These are phyloP conservation scores for Pinctada fucata DNA, from an alignment of 2,888 invertebrate genomes.

Conservation along the genomic window DNA sequence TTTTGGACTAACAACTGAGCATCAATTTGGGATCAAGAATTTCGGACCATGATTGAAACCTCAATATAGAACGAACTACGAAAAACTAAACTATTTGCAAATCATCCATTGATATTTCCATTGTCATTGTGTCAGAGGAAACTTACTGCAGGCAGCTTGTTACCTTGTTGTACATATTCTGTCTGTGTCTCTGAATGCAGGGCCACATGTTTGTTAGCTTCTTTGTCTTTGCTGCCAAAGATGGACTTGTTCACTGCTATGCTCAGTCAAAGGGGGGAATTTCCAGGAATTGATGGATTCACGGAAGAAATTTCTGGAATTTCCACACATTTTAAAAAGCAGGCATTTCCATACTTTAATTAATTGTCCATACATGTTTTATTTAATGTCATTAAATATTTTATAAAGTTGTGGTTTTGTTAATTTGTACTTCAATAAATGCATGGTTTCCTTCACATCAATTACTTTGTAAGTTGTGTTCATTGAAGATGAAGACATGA, in stretches of 20 bases:
- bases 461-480: no score
- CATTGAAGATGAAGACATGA: no score
- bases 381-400: slow-evolving; percentile 31
- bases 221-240: neutral
- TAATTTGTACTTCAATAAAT: neutral
- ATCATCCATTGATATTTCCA: neutral
- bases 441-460: neutral
- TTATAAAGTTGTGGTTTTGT: slow-evolving; percentile 1
- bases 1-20: slow-evolving; percentile 3
- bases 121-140: neutral
- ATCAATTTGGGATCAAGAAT: slow-evolving; percentile 31
- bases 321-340: neutral
- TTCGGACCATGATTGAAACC: slow-evolving; percentile 32
- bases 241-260: neutral
- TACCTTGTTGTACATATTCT: neutral
- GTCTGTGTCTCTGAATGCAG: neutral
- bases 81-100: neutral
- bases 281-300: no score
- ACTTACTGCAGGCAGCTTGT: neutral
- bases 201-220: neutral
- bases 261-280: neutral
- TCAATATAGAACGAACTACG: neutral
- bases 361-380: slow-evolving; percentile 10
- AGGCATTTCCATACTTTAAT: neutral
- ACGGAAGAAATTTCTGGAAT: no score